Base-by-base conservation (phyloP, 2,888 invertebrate species). In the Pristionchus arcanus region DNA sequence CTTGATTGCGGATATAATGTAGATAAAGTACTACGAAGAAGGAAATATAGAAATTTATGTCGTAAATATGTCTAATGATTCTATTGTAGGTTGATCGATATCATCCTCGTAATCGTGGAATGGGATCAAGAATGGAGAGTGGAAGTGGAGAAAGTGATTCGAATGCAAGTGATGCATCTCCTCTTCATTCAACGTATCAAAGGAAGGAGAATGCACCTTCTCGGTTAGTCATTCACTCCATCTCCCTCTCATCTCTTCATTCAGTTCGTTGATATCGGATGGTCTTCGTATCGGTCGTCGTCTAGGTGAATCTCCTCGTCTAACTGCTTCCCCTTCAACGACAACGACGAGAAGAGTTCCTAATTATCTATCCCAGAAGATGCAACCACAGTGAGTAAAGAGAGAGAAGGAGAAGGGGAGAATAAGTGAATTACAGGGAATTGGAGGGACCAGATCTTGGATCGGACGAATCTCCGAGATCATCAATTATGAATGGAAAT, bases 401-500 rank as follows among this genome's bases (percentile, higher is more conserved):
- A 19, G 59, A n/a, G 71, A 16, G 28, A 15, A 34, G 53, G 28
- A 16, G 42, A 28, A 4, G 13, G 59, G 25, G 19, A 3, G 84
- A 84, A 4, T 84, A 13, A 13, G 16, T 84, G 71, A n/a, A 28
- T 87, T 90, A 21, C 71, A 90, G 90, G 11, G 91, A 90, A 34
- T 90, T 92, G 89, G 92, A 91, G 16, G 93, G 92, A 2, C 92
- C 93, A 0, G 93, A 93, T 87, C 90, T 93, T 34, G 93, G 92
- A 59, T 92, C 92, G 85, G 92, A 92, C 66, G 93, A 93, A 21
- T 91, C 91, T 42, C 92, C 92, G 28, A 90, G 92, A 49, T 92
- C 92, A 28, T 92, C 93, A 19, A 42, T 88, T 9, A 37, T 88
- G 74, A 71, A 88, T 55, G 63, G 66, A 59, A 84, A 84, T 31